phyloP scores from a whole-genome alignment of 2,888 invertebrate genomes.

The Ferdinandea cuprea region DNA sequence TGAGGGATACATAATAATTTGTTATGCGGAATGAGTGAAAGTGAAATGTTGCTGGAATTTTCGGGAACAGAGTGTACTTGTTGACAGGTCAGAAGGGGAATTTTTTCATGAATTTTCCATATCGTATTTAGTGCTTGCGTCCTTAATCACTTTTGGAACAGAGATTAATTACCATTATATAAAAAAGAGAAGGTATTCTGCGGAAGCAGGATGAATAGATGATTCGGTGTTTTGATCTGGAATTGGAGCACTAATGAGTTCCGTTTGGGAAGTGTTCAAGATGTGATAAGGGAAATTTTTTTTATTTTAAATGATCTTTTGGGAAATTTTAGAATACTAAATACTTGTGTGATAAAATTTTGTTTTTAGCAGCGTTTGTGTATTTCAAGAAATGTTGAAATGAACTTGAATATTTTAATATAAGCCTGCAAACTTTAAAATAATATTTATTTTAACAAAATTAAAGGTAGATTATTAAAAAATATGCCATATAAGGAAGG shows the following conservation, averaged over 20 bases:
- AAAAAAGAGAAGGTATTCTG: conserved; percentile 23
- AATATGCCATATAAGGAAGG: too few species aligned
- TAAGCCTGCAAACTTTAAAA: neutral
- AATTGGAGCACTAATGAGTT: conserved; percentile 6
- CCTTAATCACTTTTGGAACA: conserved; percentile 6
- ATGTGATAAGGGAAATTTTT: neutral
- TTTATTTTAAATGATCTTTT: neutral
- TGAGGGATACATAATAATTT: neutral
- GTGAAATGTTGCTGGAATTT: conserved; percentile 14
- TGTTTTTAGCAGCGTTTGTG: neutral
- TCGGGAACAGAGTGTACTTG: conserved; percentile 33
- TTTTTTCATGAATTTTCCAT: conserved; percentile 7
- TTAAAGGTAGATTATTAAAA: too few species aligned
- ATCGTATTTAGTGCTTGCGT: conserved; percentile 13
- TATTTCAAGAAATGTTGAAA: neutral
- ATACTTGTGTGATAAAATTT: neutral
- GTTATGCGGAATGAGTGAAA: conserved; percentile 2
- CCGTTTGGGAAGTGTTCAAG: conserved; percentile 38
- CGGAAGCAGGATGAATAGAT: conserved; percentile 28
- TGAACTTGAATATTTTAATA: neutral
- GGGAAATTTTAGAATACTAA: neutral
- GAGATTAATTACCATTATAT: conserved; percentile 40
- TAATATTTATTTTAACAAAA: too few species aligned
- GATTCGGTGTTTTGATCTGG: neutral
- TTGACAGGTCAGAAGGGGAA: conserved; percentile 50